A percentile compares a stretch with the other conserved stretches of the same genome.
phyloP scores from a whole-genome alignment of 2,113 vertebrate genomes.

The rabbit (Oryctolagus cuniculus) region DNA sequence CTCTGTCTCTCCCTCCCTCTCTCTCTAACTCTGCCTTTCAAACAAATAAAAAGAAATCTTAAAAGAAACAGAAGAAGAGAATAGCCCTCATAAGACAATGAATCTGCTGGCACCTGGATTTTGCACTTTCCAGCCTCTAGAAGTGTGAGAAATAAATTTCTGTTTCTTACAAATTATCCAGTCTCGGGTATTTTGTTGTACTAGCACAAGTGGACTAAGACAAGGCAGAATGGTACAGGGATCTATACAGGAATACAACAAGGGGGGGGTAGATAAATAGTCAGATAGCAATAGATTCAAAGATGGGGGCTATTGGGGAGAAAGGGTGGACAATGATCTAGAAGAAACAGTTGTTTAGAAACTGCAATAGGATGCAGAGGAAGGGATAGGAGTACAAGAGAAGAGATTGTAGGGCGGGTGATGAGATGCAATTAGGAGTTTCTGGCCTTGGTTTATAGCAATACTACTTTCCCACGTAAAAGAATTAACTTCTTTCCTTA shows the following conservation, averaged over 20 bases:
- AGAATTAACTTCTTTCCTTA: constrained; percentile 1
- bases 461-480: background rate
- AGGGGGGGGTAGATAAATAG: background rate
- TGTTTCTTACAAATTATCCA: background rate
- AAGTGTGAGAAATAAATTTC: background rate
- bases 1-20: too few species aligned
- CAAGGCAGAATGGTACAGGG: background rate
- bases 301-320: background rate
- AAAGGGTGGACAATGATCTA: background rate
- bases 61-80: background rate
- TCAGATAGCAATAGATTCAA: background rate
- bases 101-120: background rate
- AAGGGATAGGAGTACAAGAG: background rate
- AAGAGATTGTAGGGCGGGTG: background rate
- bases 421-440: background rate
- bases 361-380: background rate
- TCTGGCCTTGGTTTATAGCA: background rate
- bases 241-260: background rate
- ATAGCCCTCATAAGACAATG: background rate
- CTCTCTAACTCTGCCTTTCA: too few species aligned
- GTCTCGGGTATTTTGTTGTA: background rate
- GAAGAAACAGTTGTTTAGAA: background rate
- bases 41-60: too few species aligned
- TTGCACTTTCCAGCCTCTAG: background rate
- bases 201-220: background rate